phyloP scores from a whole-genome alignment of 2,888 invertebrate species.

The Branchellion lobata region DNA sequence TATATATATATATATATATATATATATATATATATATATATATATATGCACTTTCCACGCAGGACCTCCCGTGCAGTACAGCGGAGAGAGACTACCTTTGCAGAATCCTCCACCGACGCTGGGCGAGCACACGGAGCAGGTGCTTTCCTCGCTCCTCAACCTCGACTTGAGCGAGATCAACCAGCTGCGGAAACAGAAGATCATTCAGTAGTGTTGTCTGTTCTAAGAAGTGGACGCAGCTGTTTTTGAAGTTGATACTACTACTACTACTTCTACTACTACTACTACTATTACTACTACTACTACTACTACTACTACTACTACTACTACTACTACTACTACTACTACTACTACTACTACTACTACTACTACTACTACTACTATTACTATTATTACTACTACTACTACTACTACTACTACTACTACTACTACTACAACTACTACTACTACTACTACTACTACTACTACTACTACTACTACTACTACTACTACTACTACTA shows the following conservation, averaged over 20 bases:
- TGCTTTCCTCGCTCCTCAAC: slow-evolving; percentile 65
- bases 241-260: background rate
- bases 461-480: no score
- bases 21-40: no score
- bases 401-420: no score
- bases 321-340: background rate
- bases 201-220: slow-evolving; percentile 39
- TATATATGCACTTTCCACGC: no score
- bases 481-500: no score
- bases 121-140: slow-evolving; percentile 81
- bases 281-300: background rate
- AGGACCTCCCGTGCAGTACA: slow-evolving; percentile 82
- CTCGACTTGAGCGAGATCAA: slow-evolving; percentile 42
- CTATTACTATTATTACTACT: no score
- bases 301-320: background rate
- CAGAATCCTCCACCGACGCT: slow-evolving; percentile 75
- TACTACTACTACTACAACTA: no score
- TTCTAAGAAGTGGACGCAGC: background rate
- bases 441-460: no score
- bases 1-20: no score
- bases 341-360: background rate
- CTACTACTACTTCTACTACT: background rate
- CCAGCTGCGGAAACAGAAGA: slow-evolving; percentile 39
- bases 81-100: slow-evolving; percentile 72
- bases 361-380: background rate